Evolutionary conservation across 1,140 invertebrate species (phyloP).

Genomic region (Geopemphigus sp.): DNA sequence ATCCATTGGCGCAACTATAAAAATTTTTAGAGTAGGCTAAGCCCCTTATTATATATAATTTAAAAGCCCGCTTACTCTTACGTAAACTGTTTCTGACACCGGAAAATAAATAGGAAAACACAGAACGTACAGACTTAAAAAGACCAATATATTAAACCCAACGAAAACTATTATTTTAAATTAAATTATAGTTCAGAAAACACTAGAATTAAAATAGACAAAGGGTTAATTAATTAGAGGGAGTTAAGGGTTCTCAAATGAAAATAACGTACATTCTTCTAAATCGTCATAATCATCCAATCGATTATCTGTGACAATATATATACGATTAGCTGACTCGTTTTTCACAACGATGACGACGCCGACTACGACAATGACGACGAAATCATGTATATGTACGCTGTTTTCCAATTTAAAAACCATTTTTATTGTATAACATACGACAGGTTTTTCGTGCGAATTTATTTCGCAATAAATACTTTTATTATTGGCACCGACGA

Average conservation of each 20-base stretch:
- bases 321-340: neutral
- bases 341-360: neutral
- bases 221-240: too few species aligned
- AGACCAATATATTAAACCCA: too few species aligned
- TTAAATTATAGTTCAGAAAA: too few species aligned
- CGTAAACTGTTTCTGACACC: too few species aligned
- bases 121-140: too few species aligned
- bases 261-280: neutral
- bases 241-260: neutral
- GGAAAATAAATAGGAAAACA: too few species aligned
- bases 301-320: neutral
- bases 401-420: constrained; percentile 27
- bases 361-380: neutral
- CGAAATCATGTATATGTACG: neutral
- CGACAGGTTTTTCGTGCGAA: neutral
- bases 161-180: too few species aligned
- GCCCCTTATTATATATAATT: too few species aligned
- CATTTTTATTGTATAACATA: neutral
- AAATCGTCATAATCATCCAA: neutral
- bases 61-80: too few species aligned
- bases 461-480: constrained; percentile 21
- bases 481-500: constrained; percentile 7
- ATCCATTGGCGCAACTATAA: too few species aligned
- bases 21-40: too few species aligned
- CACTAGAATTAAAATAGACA: too few species aligned